phyloP scores from a whole-genome alignment of 2,888 invertebrate species.

The Dicyrtomina minuta region DNA sequence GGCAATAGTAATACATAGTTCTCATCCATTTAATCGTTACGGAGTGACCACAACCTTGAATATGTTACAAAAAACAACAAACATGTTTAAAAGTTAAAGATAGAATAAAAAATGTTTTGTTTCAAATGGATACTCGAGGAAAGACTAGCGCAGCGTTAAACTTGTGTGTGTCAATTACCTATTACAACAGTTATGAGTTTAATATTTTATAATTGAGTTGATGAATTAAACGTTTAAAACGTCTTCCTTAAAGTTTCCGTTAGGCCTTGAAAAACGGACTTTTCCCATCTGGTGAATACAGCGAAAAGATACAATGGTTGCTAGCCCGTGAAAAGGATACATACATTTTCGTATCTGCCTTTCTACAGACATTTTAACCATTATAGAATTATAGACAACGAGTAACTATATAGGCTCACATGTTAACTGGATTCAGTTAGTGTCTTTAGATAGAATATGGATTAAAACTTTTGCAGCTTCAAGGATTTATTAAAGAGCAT shows the following conservation, averaged over 20 bases:
- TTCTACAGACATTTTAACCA: not conserved
- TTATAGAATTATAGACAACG: not conserved
- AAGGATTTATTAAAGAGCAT: too few relatives aligned
- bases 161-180: constrained; percentile 14
- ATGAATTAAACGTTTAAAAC: constrained; percentile 14
- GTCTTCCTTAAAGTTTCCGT: constrained; percentile 27
- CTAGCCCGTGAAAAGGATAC: constrained; percentile 23
- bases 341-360: not conserved
- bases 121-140: too few relatives aligned
- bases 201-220: constrained; percentile 26
- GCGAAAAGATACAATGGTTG: not conserved
- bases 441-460: too few relatives aligned
- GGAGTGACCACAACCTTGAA: too few relatives aligned
- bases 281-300: constrained; percentile 9
- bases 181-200: constrained; percentile 21
- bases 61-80: too few relatives aligned
- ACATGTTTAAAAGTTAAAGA: too few relatives aligned
- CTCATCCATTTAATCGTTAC: too few relatives aligned
- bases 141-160: not conserved
- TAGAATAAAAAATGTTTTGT: too few relatives aligned
- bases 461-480: too few relatives aligned
- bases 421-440: not conserved
- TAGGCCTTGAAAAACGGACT: constrained; percentile 25
- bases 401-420: not conserved
- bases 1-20: too few relatives aligned